Base-by-base conservation (phyloP, 2,888 invertebrate genomes). In the Anaspis maculata region DNA sequence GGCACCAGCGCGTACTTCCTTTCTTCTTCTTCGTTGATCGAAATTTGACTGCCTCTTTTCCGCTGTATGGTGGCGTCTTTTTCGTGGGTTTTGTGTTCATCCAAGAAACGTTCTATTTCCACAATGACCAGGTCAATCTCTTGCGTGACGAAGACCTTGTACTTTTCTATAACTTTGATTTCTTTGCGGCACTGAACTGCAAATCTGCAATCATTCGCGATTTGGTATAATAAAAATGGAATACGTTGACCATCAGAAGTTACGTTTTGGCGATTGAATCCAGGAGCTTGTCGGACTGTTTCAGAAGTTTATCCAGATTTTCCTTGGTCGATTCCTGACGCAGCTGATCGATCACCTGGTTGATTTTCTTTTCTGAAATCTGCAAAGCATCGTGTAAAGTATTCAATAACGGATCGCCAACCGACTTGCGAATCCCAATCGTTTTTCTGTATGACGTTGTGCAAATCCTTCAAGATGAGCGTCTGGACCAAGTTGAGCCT, bases 71-170 rank as follows among this genome's bases (percentile, higher is more conserved):
- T 29, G 25, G 39, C 40, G 28, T 53, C 54, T 3, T 44, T 45
- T 6, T 34, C 31, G 30, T 49, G 49, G 1, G 46, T 46, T 2
- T 51, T 54, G 41, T 50, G 38, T 2, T 42, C 3, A 2, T 36
- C 32, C n/a, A 57, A 30, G 39, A 54, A 58, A 33, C 50, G 33
- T 14, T 47, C 45, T 3, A 60, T 38, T 41, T 59, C 60, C 3
- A 44, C 37, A 24, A 49, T 30, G 2, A 58, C 36, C 3, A 58
- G 33, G 3, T 57, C 55, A 6, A 46, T 36, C 30, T 45, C 52
- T 10, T 39, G 21, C 3, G 42, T 40, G 7, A 49, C 32, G 27
- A 47, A 33, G 1, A 23, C 29, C 22, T 36, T 38, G 30, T 54
- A 57, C 27, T 57, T 56, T 22, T 46, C 35, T 1, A 49, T 15